Evolutionary conservation across 2,888 invertebrate genomes (phyloP).

Genomic region (Eurytoma adleriae): DNA sequence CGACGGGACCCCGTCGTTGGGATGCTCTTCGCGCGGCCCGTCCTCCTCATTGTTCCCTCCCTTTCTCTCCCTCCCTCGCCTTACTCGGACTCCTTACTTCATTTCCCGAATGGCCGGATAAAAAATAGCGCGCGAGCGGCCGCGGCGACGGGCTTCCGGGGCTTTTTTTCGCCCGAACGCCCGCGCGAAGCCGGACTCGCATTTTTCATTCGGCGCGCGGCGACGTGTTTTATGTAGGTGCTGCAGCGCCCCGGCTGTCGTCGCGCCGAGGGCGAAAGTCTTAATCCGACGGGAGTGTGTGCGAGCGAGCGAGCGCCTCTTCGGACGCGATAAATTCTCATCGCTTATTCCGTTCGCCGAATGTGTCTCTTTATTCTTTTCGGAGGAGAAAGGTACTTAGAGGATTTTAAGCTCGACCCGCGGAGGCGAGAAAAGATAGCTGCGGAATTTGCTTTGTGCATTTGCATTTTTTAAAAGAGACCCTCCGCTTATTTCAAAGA

Average conservation of each 20-base stretch:
- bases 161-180: constrained; percentile 11
- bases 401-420: not conserved
- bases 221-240: not conserved
- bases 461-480: no score
- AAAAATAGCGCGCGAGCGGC: constrained; percentile 37
- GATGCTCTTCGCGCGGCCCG: constrained; percentile 48
- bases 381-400: not conserved
- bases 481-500: no score
- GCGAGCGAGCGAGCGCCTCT: not conserved
- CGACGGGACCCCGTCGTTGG: constrained; percentile 38
- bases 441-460: constrained; percentile 35
- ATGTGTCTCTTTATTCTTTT: constrained; percentile 10
- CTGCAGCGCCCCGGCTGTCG: not conserved
- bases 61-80: not conserved
- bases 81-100: constrained; percentile 18
- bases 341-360: not conserved
- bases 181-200: not conserved
- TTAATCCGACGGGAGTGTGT: constrained; percentile 24
- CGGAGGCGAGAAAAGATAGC: constrained; percentile 14
- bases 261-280: not conserved
- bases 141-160: not conserved
- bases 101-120: constrained; percentile 55
- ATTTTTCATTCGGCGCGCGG: constrained; percentile 28
- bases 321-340: constrained; percentile 15
- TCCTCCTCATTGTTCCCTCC: no score